Evolutionary conservation across 1,140 invertebrate genomes (phyloP).

Genomic region (Condylostylus longicornis): DNA sequence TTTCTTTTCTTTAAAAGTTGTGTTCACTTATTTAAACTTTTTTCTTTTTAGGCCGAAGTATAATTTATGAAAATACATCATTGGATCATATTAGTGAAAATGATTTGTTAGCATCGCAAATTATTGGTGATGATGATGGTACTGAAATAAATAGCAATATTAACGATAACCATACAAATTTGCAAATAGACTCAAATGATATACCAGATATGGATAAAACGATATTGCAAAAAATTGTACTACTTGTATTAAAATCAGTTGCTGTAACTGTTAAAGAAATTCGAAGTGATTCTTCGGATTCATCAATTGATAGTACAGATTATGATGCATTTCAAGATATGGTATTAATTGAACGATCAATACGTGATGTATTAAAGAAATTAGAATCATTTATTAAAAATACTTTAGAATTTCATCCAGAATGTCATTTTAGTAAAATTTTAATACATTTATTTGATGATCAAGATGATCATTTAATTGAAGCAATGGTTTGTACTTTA

Average conservation of each 20-base stretch:
- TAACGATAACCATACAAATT: no score
- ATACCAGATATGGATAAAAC: slow-evolving; percentile 43
- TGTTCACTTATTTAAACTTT: no score
- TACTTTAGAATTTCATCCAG: slow-evolving; percentile 68
- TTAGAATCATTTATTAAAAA: slow-evolving; percentile 69
- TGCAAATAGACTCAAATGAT: slow-evolving; percentile 17
- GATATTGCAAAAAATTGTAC: slow-evolving; percentile 66
- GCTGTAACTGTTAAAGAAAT: slow-evolving; percentile 82
- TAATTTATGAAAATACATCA: slow-evolving; percentile 8
- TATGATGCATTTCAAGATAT: slow-evolving; percentile 79
- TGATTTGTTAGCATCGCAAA: slow-evolving; percentile 2
- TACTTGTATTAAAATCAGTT: slow-evolving; percentile 72
- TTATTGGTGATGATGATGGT: slow-evolving; percentile 8
- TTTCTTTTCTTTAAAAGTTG: no score
- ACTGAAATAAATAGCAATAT: not conserved
- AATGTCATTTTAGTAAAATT: slow-evolving; percentile 73
- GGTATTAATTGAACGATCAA: slow-evolving; percentile 71
- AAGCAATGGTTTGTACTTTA: slow-evolving; percentile 81
- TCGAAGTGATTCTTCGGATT: slow-evolving; percentile 66
- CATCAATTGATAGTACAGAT: slow-evolving; percentile 61
- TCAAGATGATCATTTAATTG: slow-evolving; percentile 79
- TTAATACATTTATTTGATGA: slow-evolving; percentile 75
- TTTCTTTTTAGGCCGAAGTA: no score
- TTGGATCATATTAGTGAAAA: not conserved
- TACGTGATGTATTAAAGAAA: slow-evolving; percentile 64